Conservation (phyloP, 2,797 vertebrate species). For the Schizothorax lantsangensis region DNA sequence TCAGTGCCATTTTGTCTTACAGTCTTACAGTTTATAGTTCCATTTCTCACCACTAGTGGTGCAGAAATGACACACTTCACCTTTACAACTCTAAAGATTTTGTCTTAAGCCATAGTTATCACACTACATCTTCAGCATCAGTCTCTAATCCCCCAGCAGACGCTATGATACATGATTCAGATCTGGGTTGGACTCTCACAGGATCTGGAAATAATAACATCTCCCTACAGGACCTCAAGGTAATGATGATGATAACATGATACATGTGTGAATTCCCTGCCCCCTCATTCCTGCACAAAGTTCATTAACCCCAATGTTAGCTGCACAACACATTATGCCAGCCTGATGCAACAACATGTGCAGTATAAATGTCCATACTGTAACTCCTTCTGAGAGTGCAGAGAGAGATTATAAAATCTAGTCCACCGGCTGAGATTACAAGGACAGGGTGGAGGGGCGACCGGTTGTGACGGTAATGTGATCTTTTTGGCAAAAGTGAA, state of each 20-base stretch:
- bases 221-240: slow-evolving; percentile 42
- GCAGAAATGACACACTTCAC: neutral
- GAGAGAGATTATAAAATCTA: slow-evolving; percentile 60
- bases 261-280: slow-evolving; percentile 59
- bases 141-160: slow-evolving; percentile 20
- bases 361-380: slow-evolving; percentile 56
- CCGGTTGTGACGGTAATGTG: slow-evolving; percentile 40
- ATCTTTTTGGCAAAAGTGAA: slow-evolving; percentile 46
- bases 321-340: slow-evolving; percentile 49
- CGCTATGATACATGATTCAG: neutral
- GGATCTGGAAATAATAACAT: slow-evolving; percentile 43
- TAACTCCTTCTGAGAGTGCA: slow-evolving; percentile 54
- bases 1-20: neutral
- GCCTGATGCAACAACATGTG: slow-evolving; percentile 53
- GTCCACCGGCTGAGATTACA: slow-evolving; percentile 47
- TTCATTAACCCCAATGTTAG: slow-evolving; percentile 30
- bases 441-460: slow-evolving; percentile 34
- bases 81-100: neutral
- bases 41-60: neutral
- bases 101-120: slow-evolving; percentile 6
- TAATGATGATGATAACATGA: slow-evolving; percentile 56
- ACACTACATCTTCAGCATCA: slow-evolving; percentile 1
- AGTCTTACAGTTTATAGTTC: neutral
- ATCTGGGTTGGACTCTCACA: slow-evolving; percentile 6
- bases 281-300: slow-evolving; percentile 23